phyloP scores from a whole-genome alignment of 2,797 vertebrate genomes.

The Sebastes hubbsi region DNA sequence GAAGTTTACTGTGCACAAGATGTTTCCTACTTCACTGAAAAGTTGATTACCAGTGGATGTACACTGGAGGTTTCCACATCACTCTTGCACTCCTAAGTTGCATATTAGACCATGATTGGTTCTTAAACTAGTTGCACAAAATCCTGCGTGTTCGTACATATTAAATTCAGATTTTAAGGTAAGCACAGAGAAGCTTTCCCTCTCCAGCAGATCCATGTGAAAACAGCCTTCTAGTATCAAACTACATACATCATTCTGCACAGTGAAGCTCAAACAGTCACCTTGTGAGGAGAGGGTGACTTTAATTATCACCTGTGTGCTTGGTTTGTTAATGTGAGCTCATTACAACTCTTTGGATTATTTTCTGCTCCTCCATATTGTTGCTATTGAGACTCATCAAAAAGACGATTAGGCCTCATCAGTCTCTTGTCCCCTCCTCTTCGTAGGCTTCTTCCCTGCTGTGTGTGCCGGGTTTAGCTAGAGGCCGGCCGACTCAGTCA shows the following conservation, averaged over 20 bases:
- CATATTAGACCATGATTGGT: background rate
- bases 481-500: conserved; percentile 64
- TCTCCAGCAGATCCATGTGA: background rate
- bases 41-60: background rate
- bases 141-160: too few relatives aligned
- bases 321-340: background rate
- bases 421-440: conserved; percentile 46
- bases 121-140: background rate
- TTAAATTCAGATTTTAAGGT: background rate
- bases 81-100: background rate
- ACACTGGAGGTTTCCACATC: background rate
- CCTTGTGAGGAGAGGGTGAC: background rate
- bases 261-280: background rate
- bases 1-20: background rate
- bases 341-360: background rate
- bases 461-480: conserved; percentile 74
- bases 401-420: conserved; percentile 44
- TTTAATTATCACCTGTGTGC: background rate
- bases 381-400: conserved; percentile 33
- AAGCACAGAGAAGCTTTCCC: background rate
- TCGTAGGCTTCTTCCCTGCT: conserved; percentile 66
- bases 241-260: background rate
- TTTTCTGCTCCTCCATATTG: conserved; percentile 26
- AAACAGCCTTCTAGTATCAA: background rate
- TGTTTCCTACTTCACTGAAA: background rate